Percentiles rank a stretch among this genome's conserved stretches.
phyloP scores from a whole-genome alignment of 2,888 invertebrate species.

The Herminia tarsipennalis region DNA sequence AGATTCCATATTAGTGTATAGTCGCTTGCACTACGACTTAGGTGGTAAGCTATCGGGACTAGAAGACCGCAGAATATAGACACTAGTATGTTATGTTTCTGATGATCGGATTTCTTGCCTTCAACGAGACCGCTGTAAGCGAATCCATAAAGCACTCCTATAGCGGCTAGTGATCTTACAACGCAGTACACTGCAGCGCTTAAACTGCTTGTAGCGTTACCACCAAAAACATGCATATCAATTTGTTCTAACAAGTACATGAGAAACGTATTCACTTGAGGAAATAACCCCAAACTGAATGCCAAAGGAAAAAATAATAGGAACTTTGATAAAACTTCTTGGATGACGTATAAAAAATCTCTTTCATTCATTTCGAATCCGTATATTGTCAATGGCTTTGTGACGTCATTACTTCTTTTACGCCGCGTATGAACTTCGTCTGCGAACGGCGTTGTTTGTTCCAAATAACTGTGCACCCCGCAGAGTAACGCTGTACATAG shows the following conservation, averaged over 20 bases:
- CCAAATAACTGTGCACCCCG: slow-evolving; percentile 72
- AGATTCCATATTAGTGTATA: slow-evolving; percentile 95
- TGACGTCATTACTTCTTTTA: slow-evolving; percentile 62
- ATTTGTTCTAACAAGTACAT: slow-evolving; percentile 98
- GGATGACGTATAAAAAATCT: slow-evolving; percentile 87
- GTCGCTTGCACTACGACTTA: slow-evolving; percentile 97
- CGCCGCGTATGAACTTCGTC: slow-evolving; percentile 55
- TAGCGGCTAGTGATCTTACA: slow-evolving; percentile 91
- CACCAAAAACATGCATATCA: slow-evolving; percentile 96
- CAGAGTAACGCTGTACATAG: slow-evolving; percentile 88
- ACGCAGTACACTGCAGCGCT: slow-evolving; percentile 94
- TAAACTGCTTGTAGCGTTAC: slow-evolving; percentile 94
- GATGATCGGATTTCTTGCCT: slow-evolving; percentile 93
- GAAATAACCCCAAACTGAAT: slow-evolving; percentile 97
- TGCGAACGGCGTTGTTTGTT: slow-evolving; percentile 48
- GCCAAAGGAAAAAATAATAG: slow-evolving; percentile 96
- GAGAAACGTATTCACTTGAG: slow-evolving; percentile 98
- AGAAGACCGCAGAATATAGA: slow-evolving; percentile 97
- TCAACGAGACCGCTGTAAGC: slow-evolving; percentile 95
- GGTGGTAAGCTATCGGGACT: slow-evolving; percentile 95
- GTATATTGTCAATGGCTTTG: slow-evolving; percentile 73
- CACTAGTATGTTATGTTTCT: slow-evolving; percentile 90
- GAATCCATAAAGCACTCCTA: slow-evolving; percentile 93
- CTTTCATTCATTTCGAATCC: slow-evolving; percentile 79
- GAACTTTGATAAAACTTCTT: slow-evolving; percentile 92